Conservation (phyloP, 2,797 vertebrate species). For the Gambelia wislizenii region DNA sequence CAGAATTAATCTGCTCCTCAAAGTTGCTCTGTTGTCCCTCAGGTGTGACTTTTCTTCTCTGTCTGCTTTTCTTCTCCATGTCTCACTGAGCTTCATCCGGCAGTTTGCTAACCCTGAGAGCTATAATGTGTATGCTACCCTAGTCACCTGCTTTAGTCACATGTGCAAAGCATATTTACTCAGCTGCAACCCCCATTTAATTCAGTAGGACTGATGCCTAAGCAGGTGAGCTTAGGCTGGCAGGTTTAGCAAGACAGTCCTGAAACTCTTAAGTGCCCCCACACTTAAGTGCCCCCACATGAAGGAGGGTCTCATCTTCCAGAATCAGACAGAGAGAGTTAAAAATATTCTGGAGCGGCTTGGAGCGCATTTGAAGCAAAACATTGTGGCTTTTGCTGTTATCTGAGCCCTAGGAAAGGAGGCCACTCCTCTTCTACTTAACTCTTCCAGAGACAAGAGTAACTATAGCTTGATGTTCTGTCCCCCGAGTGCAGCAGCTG, state of each 20-base stretch:
- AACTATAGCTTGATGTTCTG: neutral
- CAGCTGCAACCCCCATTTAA: neutral
- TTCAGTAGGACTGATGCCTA: neutral
- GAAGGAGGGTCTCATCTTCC: neutral
- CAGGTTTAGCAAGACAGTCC: neutral
- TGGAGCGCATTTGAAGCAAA: constrained; percentile 14
- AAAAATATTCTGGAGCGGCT: neutral
- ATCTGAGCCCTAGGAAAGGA: neutral
- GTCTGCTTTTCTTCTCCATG: neutral
- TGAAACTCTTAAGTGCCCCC: neutral
- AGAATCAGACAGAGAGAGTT: neutral
- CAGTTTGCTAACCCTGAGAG: neutral
- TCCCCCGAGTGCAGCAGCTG: neutral
- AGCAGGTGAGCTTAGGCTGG: neutral
- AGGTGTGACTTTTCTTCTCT: neutral
- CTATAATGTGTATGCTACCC: neutral
- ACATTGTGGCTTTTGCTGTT: constrained; percentile 10
- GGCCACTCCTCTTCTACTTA: constrained; percentile 53
- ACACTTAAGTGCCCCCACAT: no score
- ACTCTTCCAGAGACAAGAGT: constrained; percentile 40
- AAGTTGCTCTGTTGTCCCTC: neutral
- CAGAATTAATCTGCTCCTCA: neutral
- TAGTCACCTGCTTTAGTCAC: neutral
- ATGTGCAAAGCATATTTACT: neutral
- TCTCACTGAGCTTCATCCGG: no score